Evolutionary conservation across 1,140 invertebrate genomes (phyloP), one percentile per base, ranked within the genome.

Genomic region (Eriocheir sinensis): DNA sequence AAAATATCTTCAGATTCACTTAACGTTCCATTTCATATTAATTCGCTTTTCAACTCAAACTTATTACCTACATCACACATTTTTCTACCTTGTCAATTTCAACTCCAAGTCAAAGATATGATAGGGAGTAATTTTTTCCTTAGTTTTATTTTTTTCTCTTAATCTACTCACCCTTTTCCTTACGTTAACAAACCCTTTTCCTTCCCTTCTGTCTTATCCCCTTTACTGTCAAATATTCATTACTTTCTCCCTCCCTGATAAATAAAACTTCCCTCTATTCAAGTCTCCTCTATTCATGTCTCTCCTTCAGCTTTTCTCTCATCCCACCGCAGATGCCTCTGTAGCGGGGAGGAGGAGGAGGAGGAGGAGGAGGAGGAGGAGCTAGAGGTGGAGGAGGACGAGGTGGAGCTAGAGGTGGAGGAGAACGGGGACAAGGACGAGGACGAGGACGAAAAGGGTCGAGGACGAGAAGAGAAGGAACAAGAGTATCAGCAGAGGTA

Each of bases 201-300:
- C 27, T 72, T n/a, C 60, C 60, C 60, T 72, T 72, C 60, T 72
- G n/a, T 72, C 60, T 72, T 72, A 72, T 72, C 60, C 60, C 60
- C 60, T 72, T 72, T 72, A 72, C 60, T 72, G 60, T 72, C 60
- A 72, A n/a, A 2, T 72, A 72, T 72, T 72, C 60, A 72, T 72
- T 72, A n/a, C 60, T 72, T 72, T 21, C 60, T 72, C 60, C 60
- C 60, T 72, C 60, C 4, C n/a, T 21, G 60, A 72, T 72, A 72
- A 72, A n/a, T 72, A 72, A 72, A 72, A 72, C 60, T 72, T n/a
- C 60, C 60, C 48, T 53, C 48, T 21, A 53, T 53, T 53, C 48
- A 9, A n/a, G 60, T 72, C 60, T 60, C 17, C 53, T 15, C 53
- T 21, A 60, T 3, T 27, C 21, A 60, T 60, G 53, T 60, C 17